Evolutionary conservation across 2,113 vertebrate genomes (phyloP).

Genomic region (Entomyzon cyanotis): DNA sequence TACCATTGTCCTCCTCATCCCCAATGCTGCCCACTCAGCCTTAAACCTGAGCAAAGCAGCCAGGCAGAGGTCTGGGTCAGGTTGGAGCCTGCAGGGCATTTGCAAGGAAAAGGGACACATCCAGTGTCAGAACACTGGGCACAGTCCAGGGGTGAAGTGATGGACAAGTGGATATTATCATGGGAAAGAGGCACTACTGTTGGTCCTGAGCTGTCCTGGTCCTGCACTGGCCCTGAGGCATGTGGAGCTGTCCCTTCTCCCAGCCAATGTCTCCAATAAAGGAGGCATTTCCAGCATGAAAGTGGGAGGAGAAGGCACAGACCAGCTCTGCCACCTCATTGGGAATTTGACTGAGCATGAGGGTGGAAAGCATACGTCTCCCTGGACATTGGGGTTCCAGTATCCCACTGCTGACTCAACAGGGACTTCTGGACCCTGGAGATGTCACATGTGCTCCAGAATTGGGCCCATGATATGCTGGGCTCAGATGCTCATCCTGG

Average conservation of each 20-base stretch:
- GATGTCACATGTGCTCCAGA: not conserved
- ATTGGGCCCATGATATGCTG: rapidly evolving
- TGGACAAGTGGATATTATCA: not conserved
- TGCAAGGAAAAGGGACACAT: not conserved
- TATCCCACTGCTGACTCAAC: not conserved
- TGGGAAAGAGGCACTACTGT: not conserved
- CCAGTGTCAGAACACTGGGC: not conserved
- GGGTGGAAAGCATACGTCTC: rapidly evolving
- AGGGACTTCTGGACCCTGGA: not conserved
- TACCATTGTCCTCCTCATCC: not conserved
- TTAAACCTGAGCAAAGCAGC: not conserved
- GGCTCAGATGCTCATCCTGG: not conserved
- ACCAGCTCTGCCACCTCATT: not conserved
- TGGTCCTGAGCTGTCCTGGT: not conserved
- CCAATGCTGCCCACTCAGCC: not conserved
- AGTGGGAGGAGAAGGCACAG: not conserved
- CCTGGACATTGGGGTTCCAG: not conserved
- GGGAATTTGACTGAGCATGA: not conserved
- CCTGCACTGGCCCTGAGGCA: not conserved
- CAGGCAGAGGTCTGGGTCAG: not conserved
- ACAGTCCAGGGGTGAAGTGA: not conserved
- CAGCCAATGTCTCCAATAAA: not conserved
- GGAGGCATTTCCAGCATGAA: not conserved
- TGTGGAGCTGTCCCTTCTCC: not conserved
- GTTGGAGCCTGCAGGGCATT: not conserved